Evolutionary conservation across 2,113 vertebrate species (phyloP), one percentile per base, ranked within the genome.

Genomic region (Grantiella picta): DNA sequence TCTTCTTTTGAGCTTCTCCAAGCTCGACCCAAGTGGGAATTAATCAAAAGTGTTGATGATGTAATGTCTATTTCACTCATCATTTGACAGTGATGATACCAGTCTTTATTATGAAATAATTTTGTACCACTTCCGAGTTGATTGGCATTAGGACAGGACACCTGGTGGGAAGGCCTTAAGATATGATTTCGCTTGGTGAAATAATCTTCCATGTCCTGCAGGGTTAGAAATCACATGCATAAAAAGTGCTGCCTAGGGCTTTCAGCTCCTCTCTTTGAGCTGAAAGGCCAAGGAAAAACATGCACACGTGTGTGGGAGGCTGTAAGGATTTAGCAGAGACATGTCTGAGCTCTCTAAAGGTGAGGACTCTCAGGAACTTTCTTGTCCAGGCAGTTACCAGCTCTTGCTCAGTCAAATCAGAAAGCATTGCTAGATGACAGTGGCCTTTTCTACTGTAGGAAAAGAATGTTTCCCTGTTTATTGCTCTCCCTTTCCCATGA

Each of bases 251-350:
- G 21, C 21, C 19, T 35, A 13, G 29, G 54, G 64, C 23, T 87
- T 82, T 42, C 50, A 70, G 14, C 45, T 19, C 33, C 31, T 73
- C n/a, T 65, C 18, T 81, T 73, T 53, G 70, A 38, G 27, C 13
- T 49, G 54, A 49, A 75, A 77, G 36, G 19, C 27, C 27, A n/a
- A 77, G 82, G 65, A 84, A 64, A 77, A 61, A 3, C n/a, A 14
- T 4, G 2, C 8, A 40, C 7, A 9, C 0, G 0, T 7, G 10
- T 35, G 7, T 33, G 35, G 6, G 36, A 92, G 54, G n/a, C 40
- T 38, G 60, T 45, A n/a, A 49, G 25, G 42, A 5, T 35, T 69
- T 47, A 61, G 12, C 21, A 31, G 52, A 86, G 33, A 24, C 3
- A 57, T 11, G 6, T 33, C 35, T 81, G 68, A 54, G 33, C 16